Base-by-base conservation (phyloP, 2,113 vertebrate genomes). In the Gallinago media region DNA sequence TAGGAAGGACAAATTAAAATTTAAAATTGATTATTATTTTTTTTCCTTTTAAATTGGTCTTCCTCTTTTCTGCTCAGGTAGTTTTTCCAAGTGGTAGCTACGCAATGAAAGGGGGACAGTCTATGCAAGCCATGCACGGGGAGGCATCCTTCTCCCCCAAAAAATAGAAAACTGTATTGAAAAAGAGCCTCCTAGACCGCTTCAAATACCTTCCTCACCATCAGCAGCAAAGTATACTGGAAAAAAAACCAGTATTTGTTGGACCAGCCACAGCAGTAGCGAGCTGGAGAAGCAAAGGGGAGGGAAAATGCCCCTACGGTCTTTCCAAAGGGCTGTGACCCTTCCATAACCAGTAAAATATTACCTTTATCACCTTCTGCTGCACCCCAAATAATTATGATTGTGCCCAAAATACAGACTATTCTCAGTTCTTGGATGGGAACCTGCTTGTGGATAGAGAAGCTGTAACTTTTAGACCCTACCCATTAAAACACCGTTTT, bases 1-100 rank as follows among this genome's bases (percentile, higher is more conserved):
- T 89, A 86, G 95, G 32, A 72, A 90, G 56, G 67, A 95, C 94
- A 71, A 97, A 96, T 86, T 81, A 77, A 70, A 66, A 50, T 52
- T 93, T 92, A 77, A 44, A 91, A 87, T 25, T 32, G 8, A 36
- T 38, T 38, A 16, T 47, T 88, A 82, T 54, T 77, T n/a, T 80
- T 54, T 52, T 54, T 74, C 19, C 49, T 71, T 88, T 81, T 40
- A 42, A 80, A 63, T 76, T 75, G 67, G 40, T 38, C 31, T 52
- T 78, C 62, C 21, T 34, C 85, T 88, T 72, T 68, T 63, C 86
- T 36, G 23, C 77, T 89, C 36, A 81, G 40, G 27, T 79, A 34
- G 50, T 61, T 95, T 88, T 87, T 74, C 61, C 84, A 94, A 95
- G 65, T 16, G 52, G 66, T 54, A 96, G 88, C 36, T 91, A 94